phyloP scores from a whole-genome alignment of 2,797 vertebrate species.

The Aldrovandia affinis region DNA sequence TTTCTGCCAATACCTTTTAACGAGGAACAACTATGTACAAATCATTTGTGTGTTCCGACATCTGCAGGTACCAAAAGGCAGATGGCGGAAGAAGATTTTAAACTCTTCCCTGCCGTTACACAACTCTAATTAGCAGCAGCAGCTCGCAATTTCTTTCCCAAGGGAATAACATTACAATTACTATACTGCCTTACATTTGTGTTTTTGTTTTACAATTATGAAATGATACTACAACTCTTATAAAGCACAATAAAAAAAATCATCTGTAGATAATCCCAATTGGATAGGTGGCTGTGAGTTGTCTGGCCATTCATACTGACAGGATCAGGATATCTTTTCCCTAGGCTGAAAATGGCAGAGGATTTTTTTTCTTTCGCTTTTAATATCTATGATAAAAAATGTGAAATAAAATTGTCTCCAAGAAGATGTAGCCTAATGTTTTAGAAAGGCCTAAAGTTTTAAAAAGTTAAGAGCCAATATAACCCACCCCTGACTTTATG shows the following conservation, averaged over 20 bases:
- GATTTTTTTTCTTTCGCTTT: conserved; percentile 21
- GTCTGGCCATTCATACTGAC: conserved; percentile 13
- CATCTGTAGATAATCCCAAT: neutral
- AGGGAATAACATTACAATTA: conserved; percentile 28
- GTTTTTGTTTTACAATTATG: conserved; percentile 12
- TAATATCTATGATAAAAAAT: conserved; percentile 18
- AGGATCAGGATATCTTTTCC: conserved; percentile 29
- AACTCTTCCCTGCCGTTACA: conserved; percentile 18
- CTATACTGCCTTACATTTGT: conserved; percentile 10
- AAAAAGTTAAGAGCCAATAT: neutral
- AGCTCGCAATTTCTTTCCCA: conserved; percentile 10
- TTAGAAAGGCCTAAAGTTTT: neutral
- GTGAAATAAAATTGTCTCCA: conserved; percentile 4
- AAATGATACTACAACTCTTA: conserved; percentile 13
- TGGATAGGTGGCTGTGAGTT: neutral
- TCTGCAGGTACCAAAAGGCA: conserved; percentile 8
- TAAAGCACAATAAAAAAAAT: conserved; percentile 19
- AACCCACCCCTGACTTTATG: neutral
- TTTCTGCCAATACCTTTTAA: neutral
- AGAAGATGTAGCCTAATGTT: conserved; percentile 5
- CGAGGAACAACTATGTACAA: conserved; percentile 31
- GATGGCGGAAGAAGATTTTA: conserved; percentile 12
- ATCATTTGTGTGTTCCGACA: conserved; percentile 25
- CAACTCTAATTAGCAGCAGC: conserved; percentile 36
- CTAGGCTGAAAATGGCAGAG: neutral